These are phyloP conservation scores for Setipinna tenuifilis DNA, from an alignment of 2,797 vertebrate species.

Conservation along the genomic window DNA sequence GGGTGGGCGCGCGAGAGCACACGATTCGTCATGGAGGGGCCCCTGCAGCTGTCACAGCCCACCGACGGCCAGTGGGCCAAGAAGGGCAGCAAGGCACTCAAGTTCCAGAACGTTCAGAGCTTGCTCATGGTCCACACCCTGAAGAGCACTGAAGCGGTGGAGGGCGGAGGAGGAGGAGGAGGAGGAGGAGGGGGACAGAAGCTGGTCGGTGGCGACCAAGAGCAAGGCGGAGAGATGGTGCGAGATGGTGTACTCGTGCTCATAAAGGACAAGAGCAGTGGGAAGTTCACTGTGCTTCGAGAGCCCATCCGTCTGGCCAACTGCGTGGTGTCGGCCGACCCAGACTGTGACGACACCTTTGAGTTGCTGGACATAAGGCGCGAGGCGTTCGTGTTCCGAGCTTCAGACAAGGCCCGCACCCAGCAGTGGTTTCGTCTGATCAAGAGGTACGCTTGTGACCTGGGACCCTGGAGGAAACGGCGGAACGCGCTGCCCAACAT, in stretches of 20 bases:
- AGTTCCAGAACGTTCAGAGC: slow-evolving; percentile 91
- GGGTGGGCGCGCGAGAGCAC: slow-evolving; percentile 89
- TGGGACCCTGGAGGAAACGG: slow-evolving; percentile 89
- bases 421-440: slow-evolving; percentile 93
- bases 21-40: slow-evolving; percentile 89
- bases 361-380: slow-evolving; percentile 89
- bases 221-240: slow-evolving; percentile 66
- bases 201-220: slow-evolving; percentile 34
- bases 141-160: slow-evolving; percentile 60
- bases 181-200: slow-evolving; percentile 52
- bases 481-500: slow-evolving; percentile 92
- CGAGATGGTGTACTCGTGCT: slow-evolving; percentile 87
- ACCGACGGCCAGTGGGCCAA: slow-evolving; percentile 89
- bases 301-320: slow-evolving; percentile 88
- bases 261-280: slow-evolving; percentile 91
- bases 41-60: slow-evolving; percentile 87
- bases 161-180: slow-evolving; percentile 59
- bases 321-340: slow-evolving; percentile 87
- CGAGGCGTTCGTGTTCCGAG: slow-evolving; percentile 89
- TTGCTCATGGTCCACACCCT: slow-evolving; percentile 86
- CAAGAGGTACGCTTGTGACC: slow-evolving; percentile 80
- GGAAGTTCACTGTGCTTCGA: slow-evolving; percentile 87
- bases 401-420: slow-evolving; percentile 84
- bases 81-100: slow-evolving; percentile 88
- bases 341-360: slow-evolving; percentile 87